Conservation (phyloP, 2,797 vertebrate species). For the Coreius guichenoti region DNA sequence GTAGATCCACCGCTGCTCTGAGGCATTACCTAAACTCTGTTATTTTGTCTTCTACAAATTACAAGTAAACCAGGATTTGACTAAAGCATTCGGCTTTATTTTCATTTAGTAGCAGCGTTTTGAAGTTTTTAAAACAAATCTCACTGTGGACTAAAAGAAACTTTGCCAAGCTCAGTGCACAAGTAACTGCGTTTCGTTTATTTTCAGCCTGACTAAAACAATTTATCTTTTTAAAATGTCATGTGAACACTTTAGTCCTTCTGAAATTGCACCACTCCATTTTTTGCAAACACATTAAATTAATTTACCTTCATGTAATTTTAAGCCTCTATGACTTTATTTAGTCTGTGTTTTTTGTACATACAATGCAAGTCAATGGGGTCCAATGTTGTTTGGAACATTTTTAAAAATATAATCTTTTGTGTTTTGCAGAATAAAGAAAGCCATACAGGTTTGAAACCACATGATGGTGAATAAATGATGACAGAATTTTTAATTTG, state of each 20-base stretch:
- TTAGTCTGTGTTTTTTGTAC: background rate
- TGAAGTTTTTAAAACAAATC: background rate
- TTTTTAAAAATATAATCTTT: background rate
- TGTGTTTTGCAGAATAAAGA: background rate
- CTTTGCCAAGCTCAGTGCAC: background rate
- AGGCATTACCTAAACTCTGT: background rate
- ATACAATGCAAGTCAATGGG: background rate
- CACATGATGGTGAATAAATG: no score
- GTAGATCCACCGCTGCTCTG: background rate
- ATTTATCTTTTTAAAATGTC: background rate
- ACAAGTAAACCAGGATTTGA: background rate
- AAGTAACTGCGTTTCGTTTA: background rate
- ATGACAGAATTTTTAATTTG: background rate
- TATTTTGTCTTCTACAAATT: background rate
- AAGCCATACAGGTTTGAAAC: background rate
- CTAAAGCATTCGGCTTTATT: background rate
- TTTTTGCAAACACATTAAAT: background rate
- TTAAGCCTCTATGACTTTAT: background rate
- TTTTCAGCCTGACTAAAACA: background rate
- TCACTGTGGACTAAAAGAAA: background rate
- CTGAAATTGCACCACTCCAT: background rate
- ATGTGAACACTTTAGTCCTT: background rate
- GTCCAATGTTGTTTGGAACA: background rate
- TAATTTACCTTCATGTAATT: background rate
- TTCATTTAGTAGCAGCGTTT: background rate